Evolutionary conservation across 1,140 invertebrate genomes (phyloP).

Genomic region (Zaprionus davidi): DNA sequence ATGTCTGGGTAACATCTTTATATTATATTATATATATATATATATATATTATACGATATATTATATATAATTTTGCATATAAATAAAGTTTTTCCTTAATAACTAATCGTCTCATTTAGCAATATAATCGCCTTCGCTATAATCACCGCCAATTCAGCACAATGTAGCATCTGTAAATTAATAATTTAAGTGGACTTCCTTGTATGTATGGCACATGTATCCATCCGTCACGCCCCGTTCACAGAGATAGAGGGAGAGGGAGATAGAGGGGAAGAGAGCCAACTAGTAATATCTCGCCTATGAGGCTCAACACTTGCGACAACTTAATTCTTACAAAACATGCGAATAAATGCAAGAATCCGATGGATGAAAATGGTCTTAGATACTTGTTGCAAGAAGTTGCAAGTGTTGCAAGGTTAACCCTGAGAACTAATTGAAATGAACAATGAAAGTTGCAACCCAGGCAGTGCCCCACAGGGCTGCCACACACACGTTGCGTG

Average conservation of each 20-base stretch:
- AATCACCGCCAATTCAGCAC: neutral
- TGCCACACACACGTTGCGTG: constrained; percentile 42
- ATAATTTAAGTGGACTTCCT: constrained; percentile 68
- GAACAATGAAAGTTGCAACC: constrained; percentile 65
- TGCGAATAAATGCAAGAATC: constrained; percentile 41
- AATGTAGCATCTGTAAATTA: constrained; percentile 28
- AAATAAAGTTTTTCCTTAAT: constrained; percentile 7
- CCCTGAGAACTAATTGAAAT: constrained; percentile 56
- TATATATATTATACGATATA: neutral
- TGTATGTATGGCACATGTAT: constrained; percentile 23
- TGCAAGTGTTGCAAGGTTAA: neutral
- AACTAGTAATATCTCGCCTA: neutral
- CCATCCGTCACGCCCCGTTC: constrained; percentile 38
- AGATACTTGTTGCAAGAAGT: neutral
- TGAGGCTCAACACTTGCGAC: constrained; percentile 64
- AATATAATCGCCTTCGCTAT: neutral
- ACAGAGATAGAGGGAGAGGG: neutral
- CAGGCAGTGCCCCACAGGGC: constrained; percentile 25
- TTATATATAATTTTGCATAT: neutral
- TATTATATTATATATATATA: neutral
- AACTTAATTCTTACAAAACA: constrained; percentile 72
- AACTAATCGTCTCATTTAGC: constrained; percentile 9
- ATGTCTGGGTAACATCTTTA: too few species aligned
- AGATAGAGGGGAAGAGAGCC: neutral
- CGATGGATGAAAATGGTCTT: constrained; percentile 20